A percentile compares a stretch with the other conserved stretches of the same genome.
phyloP scores from a whole-genome alignment of 2,113 vertebrate species.

The Chroicocephalus ridibundus region DNA sequence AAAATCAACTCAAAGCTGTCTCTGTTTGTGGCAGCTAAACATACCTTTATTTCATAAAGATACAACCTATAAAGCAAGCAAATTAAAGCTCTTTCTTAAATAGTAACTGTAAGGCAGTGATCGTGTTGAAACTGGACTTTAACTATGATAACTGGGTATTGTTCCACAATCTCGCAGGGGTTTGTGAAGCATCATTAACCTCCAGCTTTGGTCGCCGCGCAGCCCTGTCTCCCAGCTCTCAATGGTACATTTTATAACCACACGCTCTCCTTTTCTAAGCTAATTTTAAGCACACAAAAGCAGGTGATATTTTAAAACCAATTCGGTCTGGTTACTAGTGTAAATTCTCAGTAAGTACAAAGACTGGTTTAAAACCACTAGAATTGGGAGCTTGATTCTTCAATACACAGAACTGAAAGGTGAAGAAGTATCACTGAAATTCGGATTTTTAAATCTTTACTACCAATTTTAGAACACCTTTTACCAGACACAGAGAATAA shows the following conservation, averaged over 20 bases:
- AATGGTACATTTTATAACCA: accelerated
- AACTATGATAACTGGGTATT: neutral
- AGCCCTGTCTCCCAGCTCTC: neutral
- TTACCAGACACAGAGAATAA: accelerated
- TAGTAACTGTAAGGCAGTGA: neutral
- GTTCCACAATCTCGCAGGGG: accelerated
- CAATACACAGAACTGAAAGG: accelerated
- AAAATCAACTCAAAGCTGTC: conserved; percentile 79
- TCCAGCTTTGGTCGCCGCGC: too few species aligned
- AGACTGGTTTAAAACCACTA: neutral
- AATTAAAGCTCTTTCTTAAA: conserved; percentile 48
- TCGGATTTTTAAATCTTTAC: accelerated
- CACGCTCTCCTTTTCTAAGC: neutral
- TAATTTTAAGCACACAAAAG: neutral
- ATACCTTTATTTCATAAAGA: conserved; percentile 76
- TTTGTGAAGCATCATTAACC: neutral
- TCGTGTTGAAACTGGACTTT: neutral
- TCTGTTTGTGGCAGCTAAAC: conserved; percentile 69
- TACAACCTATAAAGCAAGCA: conserved; percentile 65
- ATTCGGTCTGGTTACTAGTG: neutral
- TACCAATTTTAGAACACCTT: neutral
- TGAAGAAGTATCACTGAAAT: neutral
- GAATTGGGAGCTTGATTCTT: accelerated
- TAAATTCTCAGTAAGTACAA: neutral
- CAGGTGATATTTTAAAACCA: neutral